Evolutionary conservation across 1,140 invertebrate genomes (phyloP), one percentile per base, ranked within the genome.

Genomic region (Penaeus indicus): DNA sequence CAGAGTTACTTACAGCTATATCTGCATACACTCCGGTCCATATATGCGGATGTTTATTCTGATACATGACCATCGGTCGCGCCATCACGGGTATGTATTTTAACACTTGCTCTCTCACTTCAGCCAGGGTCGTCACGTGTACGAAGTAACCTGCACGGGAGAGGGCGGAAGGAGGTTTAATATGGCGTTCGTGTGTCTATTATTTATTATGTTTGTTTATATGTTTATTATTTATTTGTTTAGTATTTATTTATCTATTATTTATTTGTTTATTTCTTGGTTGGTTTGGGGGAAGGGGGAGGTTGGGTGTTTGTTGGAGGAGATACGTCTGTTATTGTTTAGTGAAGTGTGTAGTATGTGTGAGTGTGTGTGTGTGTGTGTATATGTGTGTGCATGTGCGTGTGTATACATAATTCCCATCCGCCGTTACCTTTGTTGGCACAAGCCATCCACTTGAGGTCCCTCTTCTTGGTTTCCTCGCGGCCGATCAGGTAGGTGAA

Each of bases 401-500:
- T 11, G 16, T 2, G 16, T 13, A 11, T 13, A 47, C 11, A 47
- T 13, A 13, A 11, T 1, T 16, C 11, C 16, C 54, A 1, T 8
- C 16, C 4, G 54, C 54, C 92, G 84, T 90, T 93, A 97, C 98
- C 98, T 94, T 97, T 96, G 94, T 99, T 99, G 5, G 95, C 96
- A 93, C 98, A 99, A 69, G 98, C 98, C 96, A 99, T 99, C 97
- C 97, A 98, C 92, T 97, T 96, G 90, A 99, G 96, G 92, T 99
- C 97, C 13, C 95, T 94, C 4, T 97, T 96, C 92, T 99, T 98
- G 0, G 96, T 97, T 0, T 98, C 97, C 94, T 99, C 98, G 92
- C 97, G 95, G 78, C 98, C 98, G 93, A 99, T 97, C 89, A 99
- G 94, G 94, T 99, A 99, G 47, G 99, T 99, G 93, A 99, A 99